phyloP scores from a whole-genome alignment of 2,113 vertebrate genomes.

The Bambusicola thoracicus region DNA sequence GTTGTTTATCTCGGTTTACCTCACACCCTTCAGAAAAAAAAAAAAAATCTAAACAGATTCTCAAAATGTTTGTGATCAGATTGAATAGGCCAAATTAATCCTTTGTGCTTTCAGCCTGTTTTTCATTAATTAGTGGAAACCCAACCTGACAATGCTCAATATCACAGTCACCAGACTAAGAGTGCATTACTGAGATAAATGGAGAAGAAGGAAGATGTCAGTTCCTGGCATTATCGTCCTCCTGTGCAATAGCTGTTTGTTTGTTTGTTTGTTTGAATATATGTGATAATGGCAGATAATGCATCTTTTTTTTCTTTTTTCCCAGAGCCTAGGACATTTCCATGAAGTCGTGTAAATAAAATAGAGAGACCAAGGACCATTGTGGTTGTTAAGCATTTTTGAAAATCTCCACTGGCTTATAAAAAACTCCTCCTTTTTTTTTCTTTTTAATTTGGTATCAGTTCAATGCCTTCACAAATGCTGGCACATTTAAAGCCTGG shows the following conservation, averaged over 20 bases:
- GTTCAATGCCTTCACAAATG: neutral
- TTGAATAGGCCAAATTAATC: constrained; percentile 63
- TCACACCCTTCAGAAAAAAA: constrained; percentile 25
- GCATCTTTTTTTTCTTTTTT: rapidly evolving
- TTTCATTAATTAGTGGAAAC: constrained; percentile 65
- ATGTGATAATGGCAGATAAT: neutral
- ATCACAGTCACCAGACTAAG: constrained; percentile 54
- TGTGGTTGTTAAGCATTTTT: neutral
- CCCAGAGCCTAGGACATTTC: neutral
- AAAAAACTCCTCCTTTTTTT: neutral
- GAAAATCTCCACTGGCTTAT: neutral
- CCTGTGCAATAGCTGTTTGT: neutral
- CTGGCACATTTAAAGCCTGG: neutral
- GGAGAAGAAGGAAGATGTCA: constrained; percentile 38
- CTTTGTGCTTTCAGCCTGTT: constrained; percentile 61
- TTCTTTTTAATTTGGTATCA: neutral
- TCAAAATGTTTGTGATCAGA: constrained; percentile 56
- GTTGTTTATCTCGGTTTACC: constrained; percentile 18
- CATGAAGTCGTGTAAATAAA: neutral
- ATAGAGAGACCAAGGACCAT: neutral
- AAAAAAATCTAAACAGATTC: constrained; percentile 36
- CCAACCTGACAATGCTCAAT: constrained; percentile 55
- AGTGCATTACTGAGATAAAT: constrained; percentile 62
- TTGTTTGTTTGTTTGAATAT: constrained; percentile 28
- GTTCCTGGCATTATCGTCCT: neutral